phyloP scores from a whole-genome alignment of 2,888 invertebrate species.

The Chymomyza amoena region DNA sequence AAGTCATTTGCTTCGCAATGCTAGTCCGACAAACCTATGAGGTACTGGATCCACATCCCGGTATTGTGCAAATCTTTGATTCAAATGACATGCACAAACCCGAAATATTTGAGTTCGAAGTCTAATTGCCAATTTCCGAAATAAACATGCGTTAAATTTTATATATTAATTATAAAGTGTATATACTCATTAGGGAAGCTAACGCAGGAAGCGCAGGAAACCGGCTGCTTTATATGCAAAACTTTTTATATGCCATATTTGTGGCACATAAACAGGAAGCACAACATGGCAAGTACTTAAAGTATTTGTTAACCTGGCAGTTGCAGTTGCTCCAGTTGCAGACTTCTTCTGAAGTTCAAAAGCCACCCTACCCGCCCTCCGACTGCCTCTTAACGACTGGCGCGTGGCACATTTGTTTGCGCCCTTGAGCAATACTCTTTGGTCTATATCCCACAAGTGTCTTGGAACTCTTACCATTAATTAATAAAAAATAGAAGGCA shows the following conservation, averaged over 20 bases:
- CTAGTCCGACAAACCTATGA: not conserved
- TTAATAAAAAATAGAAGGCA: conserved; percentile 27
- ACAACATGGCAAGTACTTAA: not conserved
- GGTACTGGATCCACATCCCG: conserved; percentile 18
- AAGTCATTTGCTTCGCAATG: conserved; percentile 6
- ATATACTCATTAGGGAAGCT: conserved; percentile 46
- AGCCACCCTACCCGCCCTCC: conserved; percentile 29
- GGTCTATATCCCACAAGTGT: conserved; percentile 35
- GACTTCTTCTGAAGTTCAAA: conserved; percentile 51
- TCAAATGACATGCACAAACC: conserved; percentile 12
- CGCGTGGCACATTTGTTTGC: conserved; percentile 63
- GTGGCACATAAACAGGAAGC: not conserved
- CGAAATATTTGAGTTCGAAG: conserved; percentile 13
- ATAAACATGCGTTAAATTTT: conserved; percentile 42
- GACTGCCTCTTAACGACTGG: conserved; percentile 51
- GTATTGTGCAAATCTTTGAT: conserved; percentile 23
- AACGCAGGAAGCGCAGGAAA: not conserved
- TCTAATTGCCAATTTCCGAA: conserved; percentile 59
- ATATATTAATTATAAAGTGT: conserved; percentile 46
- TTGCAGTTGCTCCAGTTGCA: not conserved
- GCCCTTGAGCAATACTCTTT: conserved; percentile 40
- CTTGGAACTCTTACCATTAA: conserved; percentile 29
- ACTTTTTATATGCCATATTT: not conserved
- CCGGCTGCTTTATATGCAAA: not conserved
- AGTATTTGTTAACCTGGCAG: not conserved